Percentiles rank a stretch among this genome's conserved stretches.
phyloP scores from a whole-genome alignment of 2,888 invertebrate genomes.

The Temnothorax rugatulus region DNA sequence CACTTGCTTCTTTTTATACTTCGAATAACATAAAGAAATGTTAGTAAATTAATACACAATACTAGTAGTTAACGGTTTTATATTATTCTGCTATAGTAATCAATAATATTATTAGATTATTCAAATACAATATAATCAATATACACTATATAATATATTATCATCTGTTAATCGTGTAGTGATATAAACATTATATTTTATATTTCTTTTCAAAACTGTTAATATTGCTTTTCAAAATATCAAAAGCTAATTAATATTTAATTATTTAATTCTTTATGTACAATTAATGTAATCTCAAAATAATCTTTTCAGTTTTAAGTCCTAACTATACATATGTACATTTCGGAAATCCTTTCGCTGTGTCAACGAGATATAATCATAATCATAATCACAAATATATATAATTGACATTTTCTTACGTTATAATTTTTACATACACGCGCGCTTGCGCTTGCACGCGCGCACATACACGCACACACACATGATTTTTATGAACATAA shows the following conservation, averaged over 20 bases:
- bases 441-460: neutral
- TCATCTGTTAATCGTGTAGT: neutral
- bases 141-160: neutral
- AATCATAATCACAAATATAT: conserved; percentile 3
- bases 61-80: neutral
- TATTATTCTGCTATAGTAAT: neutral
- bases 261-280: neutral
- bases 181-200: neutral
- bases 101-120: neutral
- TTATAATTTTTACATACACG: conserved; percentile 20
- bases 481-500: conserved; percentile 42
- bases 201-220: neutral
- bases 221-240: neutral
- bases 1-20: neutral
- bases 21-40: neutral
- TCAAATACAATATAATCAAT: neutral
- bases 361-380: neutral
- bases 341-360: neutral
- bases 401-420: neutral
- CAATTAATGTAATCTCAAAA: neutral
- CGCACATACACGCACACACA: neutral
- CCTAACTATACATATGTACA: neutral
- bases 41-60: neutral
- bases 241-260: neutral
- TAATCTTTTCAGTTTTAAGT: neutral